These are phyloP conservation scores for Festucalex cinctus DNA, from an alignment of 2,113 vertebrate genomes.

Conservation along the genomic window DNA sequence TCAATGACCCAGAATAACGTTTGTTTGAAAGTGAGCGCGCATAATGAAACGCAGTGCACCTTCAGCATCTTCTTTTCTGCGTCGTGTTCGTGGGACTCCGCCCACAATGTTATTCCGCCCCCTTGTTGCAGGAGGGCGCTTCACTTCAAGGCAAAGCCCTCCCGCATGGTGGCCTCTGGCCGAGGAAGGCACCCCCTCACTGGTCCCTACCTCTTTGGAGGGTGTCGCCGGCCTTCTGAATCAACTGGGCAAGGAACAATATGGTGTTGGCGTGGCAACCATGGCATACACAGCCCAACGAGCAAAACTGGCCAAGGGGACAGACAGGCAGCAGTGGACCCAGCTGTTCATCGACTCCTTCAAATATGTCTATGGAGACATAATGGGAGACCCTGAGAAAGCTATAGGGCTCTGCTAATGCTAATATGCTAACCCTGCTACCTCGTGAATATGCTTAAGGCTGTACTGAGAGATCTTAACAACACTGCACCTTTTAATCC, in stretches of 20 bases:
- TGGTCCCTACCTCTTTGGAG: constrained; percentile 84
- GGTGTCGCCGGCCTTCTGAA: constrained; percentile 84
- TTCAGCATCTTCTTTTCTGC: constrained; percentile 29
- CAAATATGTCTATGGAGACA: constrained; percentile 91
- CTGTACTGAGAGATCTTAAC: constrained; percentile 38
- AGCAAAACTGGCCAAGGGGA: constrained; percentile 89
- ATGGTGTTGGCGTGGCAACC: constrained; percentile 88
- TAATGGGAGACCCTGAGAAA: constrained; percentile 85
- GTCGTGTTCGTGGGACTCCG: constrained; percentile 57
- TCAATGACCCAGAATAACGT: not conserved
- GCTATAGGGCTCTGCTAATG: constrained; percentile 82
- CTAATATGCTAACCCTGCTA: constrained; percentile 52
- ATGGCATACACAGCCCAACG: constrained; percentile 95
- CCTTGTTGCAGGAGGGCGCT: constrained; percentile 89
- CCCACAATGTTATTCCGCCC: constrained; percentile 89
- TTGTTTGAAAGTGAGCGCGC: not conserved
- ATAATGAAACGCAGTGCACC: constrained; percentile 14
- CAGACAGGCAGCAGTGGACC: constrained; percentile 90
- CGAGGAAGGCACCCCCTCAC: constrained; percentile 78
- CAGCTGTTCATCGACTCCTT: constrained; percentile 94
- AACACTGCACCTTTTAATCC: constrained; percentile 32
- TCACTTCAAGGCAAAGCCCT: constrained; percentile 72
- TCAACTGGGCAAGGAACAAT: constrained; percentile 81
- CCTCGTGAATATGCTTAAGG: constrained; percentile 57
- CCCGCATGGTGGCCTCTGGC: constrained; percentile 80